Percentiles rank a stretch among this genome's conserved stretches.
These are phyloP conservation scores for Gnatocerus cornutus DNA, from an alignment of 2,888 invertebrate genomes.

Conservation along the genomic window DNA sequence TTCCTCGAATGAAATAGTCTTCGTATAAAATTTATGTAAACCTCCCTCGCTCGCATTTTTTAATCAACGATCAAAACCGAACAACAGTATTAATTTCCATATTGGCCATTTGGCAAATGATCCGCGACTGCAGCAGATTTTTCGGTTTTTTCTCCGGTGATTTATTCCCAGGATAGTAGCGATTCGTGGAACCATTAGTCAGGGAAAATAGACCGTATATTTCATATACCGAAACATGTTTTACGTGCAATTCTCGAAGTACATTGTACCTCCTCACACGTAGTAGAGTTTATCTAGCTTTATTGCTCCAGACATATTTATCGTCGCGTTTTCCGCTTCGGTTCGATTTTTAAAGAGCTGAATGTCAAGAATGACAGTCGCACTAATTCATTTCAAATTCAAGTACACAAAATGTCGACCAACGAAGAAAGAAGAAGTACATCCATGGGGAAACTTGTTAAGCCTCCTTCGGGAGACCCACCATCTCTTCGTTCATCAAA, in stretches of 20 bases:
- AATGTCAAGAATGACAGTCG: slow-evolving; percentile 12
- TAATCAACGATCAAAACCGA: slow-evolving; percentile 12
- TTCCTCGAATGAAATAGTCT: slow-evolving; percentile 1
- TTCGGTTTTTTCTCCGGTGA: slow-evolving; percentile 34
- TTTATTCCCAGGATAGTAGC: slow-evolving; percentile 39
- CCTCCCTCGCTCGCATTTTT: slow-evolving; percentile 24
- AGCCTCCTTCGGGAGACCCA: not conserved
- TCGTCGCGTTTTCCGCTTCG: slow-evolving; percentile 25
- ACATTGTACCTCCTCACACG: slow-evolving; percentile 48
- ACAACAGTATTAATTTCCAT: slow-evolving; percentile 48
- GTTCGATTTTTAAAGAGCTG: not conserved
- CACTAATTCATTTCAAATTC: slow-evolving; percentile 11
- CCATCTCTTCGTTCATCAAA: slow-evolving; percentile 1
- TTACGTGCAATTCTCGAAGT: slow-evolving; percentile 45
- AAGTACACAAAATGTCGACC: slow-evolving; percentile 13
- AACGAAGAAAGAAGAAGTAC: not conserved
- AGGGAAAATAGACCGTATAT: slow-evolving; percentile 49
- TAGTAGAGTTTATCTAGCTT: slow-evolving; percentile 40
- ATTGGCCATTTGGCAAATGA: slow-evolving; percentile 50
- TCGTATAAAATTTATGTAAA: slow-evolving; percentile 18
- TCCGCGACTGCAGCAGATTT: slow-evolving; percentile 47
- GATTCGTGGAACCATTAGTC: slow-evolving; percentile 48
- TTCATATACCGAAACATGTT: slow-evolving; percentile 46
- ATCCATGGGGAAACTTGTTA: not conserved
- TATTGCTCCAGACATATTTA: slow-evolving; percentile 48